Evolutionary conservation across 2,888 invertebrate genomes (phyloP).

Genomic region (Amblyjoppa proteus): DNA sequence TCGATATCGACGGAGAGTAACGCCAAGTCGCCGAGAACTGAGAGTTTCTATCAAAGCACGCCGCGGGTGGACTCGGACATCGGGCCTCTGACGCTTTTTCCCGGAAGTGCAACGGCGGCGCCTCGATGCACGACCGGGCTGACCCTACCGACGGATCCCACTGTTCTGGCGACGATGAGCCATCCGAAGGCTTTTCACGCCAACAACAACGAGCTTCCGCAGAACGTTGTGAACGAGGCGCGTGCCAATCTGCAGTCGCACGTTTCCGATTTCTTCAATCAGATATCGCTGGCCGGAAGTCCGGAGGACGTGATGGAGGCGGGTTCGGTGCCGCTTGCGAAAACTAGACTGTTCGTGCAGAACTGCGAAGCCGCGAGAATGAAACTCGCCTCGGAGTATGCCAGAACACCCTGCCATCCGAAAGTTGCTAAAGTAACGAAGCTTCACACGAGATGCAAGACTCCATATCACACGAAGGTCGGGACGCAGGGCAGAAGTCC

Average conservation of each 20-base stretch:
- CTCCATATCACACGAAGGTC: slow-evolving; percentile 80
- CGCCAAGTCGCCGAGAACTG: slow-evolving; percentile 76
- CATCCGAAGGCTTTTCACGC: slow-evolving; percentile 70
- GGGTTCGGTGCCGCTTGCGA: slow-evolving; percentile 78
- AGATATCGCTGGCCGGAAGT: slow-evolving; percentile 83
- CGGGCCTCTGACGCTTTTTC: slow-evolving; percentile 80
- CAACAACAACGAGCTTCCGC: slow-evolving; percentile 79
- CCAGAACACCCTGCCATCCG: slow-evolving; percentile 75
- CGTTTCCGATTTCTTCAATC: slow-evolving; percentile 83
- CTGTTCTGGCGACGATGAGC: slow-evolving; percentile 71
- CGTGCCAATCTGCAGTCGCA: slow-evolving; percentile 82
- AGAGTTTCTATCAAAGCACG: slow-evolving; percentile 83
- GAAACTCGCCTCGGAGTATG: slow-evolving; percentile 68
- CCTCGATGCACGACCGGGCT: slow-evolving; percentile 71
- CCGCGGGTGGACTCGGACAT: slow-evolving; percentile 83
- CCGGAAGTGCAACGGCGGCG: slow-evolving; percentile 50
- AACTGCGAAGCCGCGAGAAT: slow-evolving; percentile 71
- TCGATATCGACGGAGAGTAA: slow-evolving; percentile 75
- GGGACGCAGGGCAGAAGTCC: slow-evolving; percentile 69
- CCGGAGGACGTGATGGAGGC: slow-evolving; percentile 84
- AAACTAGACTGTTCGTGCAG: slow-evolving; percentile 71
- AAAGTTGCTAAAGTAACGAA: slow-evolving; percentile 81
- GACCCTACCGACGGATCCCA: slow-evolving; percentile 80
- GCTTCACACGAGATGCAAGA: slow-evolving; percentile 78
- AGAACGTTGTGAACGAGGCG: slow-evolving; percentile 81